These are phyloP conservation scores for Musca domestica DNA, from an alignment of 1,140 invertebrate species.

Conservation along the genomic window DNA sequence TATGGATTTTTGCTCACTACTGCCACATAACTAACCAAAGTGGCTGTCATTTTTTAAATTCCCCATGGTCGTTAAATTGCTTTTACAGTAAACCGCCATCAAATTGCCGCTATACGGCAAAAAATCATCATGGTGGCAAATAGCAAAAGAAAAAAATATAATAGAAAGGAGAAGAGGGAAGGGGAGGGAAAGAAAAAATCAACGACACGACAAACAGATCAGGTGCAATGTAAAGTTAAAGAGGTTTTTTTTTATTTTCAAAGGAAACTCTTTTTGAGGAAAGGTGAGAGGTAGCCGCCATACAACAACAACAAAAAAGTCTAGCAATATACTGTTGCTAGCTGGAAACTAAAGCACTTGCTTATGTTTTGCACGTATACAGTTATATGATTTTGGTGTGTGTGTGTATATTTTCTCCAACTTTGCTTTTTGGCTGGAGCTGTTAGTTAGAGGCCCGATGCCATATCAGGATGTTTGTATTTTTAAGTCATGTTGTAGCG, in stretches of 20 bases:
- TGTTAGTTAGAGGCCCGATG: neutral
- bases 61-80: conserved; percentile 12
- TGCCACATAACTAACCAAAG: neutral
- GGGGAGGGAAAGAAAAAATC: neutral
- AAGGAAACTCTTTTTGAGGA: too few relatives aligned
- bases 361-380: conserved; percentile 3
- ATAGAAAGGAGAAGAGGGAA: too few relatives aligned
- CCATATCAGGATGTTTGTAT: conserved; percentile 2
- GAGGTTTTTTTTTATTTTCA: neutral
- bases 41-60: conserved; percentile 18
- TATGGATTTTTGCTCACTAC: too few relatives aligned
- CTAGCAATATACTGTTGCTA: too few relatives aligned
- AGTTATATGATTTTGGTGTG: neutral
- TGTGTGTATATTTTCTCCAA: neutral
- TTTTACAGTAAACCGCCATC: conserved; percentile 7
- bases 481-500: conserved; percentile 5
- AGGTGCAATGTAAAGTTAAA: conserved; percentile 10
- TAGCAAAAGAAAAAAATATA: too few relatives aligned
- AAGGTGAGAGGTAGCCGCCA: neutral
- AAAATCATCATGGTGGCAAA: too few relatives aligned
- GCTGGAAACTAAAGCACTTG: conserved; percentile 15
- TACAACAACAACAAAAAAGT: neutral
- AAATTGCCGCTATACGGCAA: neutral
- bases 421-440: neutral
- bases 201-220: conserved; percentile 19